phyloP scores from a whole-genome alignment of 2,888 invertebrate genomes.

The Pseudococcus longispinus region DNA sequence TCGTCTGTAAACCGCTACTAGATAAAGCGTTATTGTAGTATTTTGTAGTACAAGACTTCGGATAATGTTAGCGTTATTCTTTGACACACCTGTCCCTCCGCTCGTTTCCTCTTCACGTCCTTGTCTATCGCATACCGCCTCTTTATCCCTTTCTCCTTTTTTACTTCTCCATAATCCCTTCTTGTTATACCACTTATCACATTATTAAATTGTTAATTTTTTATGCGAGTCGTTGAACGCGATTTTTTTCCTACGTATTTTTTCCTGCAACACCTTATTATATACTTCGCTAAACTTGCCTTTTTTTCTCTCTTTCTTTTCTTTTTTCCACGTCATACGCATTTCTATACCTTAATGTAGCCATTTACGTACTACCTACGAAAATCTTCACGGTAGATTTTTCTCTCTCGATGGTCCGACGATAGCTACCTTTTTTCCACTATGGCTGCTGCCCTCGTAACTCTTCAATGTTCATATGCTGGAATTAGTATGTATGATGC shows the following conservation, averaged over 20 bases:
- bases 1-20: slow-evolving; percentile 56
- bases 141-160: slow-evolving; percentile 3
- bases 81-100: slow-evolving; percentile 46
- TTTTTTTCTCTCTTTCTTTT: background rate
- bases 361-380: background rate
- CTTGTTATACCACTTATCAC: slow-evolving; percentile 56
- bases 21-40: slow-evolving; percentile 54
- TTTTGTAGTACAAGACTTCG: slow-evolving; percentile 48
- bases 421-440: background rate
- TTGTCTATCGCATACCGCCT: slow-evolving; percentile 48
- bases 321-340: background rate
- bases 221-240: slow-evolving; percentile 36
- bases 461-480: background rate
- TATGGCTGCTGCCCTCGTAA: background rate
- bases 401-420: background rate
- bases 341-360: background rate
- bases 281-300: slow-evolving; percentile 22
- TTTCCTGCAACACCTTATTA: slow-evolving; percentile 29
- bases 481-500: background rate
- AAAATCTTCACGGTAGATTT: background rate
- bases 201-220: slow-evolving; percentile 58
- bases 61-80: slow-evolving; percentile 49
- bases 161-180: slow-evolving; percentile 48
- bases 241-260: slow-evolving; percentile 41
- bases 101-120: slow-evolving; percentile 48